These are phyloP conservation scores for Thunnus maccoyii DNA, from an alignment of 2,113 vertebrate genomes.

Conservation along the genomic window DNA sequence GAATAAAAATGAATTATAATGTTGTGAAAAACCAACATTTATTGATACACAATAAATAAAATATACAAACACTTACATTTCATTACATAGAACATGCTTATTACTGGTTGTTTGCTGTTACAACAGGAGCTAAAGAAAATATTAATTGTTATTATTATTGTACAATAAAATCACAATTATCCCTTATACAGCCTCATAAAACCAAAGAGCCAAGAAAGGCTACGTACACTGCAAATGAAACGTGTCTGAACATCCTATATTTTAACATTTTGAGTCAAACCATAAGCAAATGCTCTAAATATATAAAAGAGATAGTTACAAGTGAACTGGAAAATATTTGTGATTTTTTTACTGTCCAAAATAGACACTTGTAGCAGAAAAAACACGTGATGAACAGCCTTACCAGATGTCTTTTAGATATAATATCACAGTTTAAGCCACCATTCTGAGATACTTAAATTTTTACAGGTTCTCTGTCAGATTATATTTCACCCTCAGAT, in stretches of 20 bases:
- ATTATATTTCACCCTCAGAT: too few species aligned
- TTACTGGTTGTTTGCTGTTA: conserved; percentile 23
- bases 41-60: not conserved
- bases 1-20: not conserved
- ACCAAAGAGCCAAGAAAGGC: too few species aligned
- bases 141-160: not conserved
- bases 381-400: too few species aligned
- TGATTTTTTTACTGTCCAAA: too few species aligned
- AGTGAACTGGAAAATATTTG: too few species aligned
- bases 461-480: too few species aligned
- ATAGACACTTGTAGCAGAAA: too few species aligned
- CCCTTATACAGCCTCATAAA: too few species aligned
- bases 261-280: not conserved
- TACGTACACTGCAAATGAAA: too few species aligned
- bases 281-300: not conserved
- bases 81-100: conserved; percentile 15
- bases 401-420: too few species aligned
- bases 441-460: too few species aligned
- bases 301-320: too few species aligned
- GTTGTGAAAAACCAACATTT: not conserved
- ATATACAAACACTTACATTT: conserved; percentile 15
- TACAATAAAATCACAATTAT: not conserved
- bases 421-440: not conserved
- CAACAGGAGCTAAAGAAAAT: not conserved
- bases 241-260: not conserved